A percentile compares a stretch with the other conserved stretches of the same genome.
These are phyloP conservation scores for Glossosoma conforme DNA, from an alignment of 1,140 invertebrate species.

Conservation along the genomic window DNA sequence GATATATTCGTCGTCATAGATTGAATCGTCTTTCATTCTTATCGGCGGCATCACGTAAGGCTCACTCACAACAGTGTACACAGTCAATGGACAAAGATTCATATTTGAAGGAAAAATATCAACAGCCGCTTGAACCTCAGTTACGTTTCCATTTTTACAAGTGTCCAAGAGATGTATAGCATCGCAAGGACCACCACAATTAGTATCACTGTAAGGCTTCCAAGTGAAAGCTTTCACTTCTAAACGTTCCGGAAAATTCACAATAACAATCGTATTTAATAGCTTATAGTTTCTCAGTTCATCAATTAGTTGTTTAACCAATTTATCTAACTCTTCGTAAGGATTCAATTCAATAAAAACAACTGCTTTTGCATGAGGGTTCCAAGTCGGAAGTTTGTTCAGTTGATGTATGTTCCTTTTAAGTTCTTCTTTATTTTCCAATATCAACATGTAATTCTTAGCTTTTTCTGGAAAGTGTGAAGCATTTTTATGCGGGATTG, in stretches of 20 bases:
- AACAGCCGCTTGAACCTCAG: slow-evolving; percentile 35
- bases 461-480: slow-evolving; percentile 51
- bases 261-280: slow-evolving; percentile 42
- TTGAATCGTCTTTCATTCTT: slow-evolving; percentile 34
- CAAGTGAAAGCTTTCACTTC: slow-evolving; percentile 44
- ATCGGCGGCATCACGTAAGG: slow-evolving; percentile 47
- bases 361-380: slow-evolving; percentile 47
- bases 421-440: slow-evolving; percentile 44
- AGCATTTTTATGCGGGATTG: slow-evolving; percentile 43
- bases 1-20: slow-evolving; percentile 39
- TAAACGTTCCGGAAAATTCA: slow-evolving; percentile 36
- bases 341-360: slow-evolving; percentile 40
- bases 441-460: slow-evolving; percentile 50
- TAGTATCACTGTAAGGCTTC: slow-evolving; percentile 43
- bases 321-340: slow-evolving; percentile 34
- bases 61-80: slow-evolving; percentile 44
- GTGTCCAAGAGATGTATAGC: slow-evolving; percentile 42
- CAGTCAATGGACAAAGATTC: slow-evolving; percentile 43
- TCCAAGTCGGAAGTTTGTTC: slow-evolving; percentile 47
- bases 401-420: slow-evolving; percentile 41
- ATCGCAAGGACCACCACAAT: slow-evolving; percentile 43
- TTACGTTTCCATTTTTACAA: slow-evolving; percentile 40
- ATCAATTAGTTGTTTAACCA: slow-evolving; percentile 42
- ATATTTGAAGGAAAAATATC: slow-evolving; percentile 42
- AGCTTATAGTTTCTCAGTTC: slow-evolving; percentile 40